A percentile compares a stretch with the other conserved stretches of the same genome.
Conservation (phyloP, 2,113 vertebrate species). For the Phyllopteryx taeniolatus region DNA sequence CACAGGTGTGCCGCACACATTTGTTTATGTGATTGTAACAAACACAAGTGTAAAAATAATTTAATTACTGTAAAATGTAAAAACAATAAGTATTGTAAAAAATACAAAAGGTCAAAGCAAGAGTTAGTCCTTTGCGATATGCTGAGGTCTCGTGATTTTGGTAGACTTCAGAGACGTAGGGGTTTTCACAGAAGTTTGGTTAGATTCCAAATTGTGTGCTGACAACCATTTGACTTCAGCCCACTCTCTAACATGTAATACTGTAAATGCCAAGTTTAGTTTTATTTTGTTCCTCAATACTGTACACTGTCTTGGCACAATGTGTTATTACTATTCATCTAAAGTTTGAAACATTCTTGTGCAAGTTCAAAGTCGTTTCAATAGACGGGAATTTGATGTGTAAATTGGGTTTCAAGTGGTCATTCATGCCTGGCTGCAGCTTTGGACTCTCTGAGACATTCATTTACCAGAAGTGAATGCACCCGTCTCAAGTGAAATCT, state of each 20-base stretch:
- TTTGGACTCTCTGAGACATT: conserved; percentile 1
- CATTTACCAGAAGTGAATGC: conserved; percentile 3
- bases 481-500: background rate
- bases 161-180: too few relatives aligned
- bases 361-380: conserved; percentile 5
- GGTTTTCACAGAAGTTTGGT: too few relatives aligned
- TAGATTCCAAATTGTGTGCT: too few relatives aligned
- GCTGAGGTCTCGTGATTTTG: too few relatives aligned
- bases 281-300: background rate
- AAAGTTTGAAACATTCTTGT: background rate
- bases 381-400: background rate
- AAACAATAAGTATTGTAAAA: background rate
- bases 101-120: too few relatives aligned
- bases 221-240: too few relatives aligned
- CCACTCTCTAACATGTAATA: background rate
- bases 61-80: background rate
- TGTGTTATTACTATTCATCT: background rate
- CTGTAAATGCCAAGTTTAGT: background rate
- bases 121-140: too few relatives aligned
- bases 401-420: conserved; percentile 4
- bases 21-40: background rate
- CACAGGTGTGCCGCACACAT: background rate
- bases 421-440: conserved; percentile 9
- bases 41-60: background rate
- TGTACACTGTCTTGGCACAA: background rate